A percentile compares a stretch with the other conserved stretches of the same genome.
Conservation (phyloP, 2,113 vertebrate species). For the Tor tambroides region DNA sequence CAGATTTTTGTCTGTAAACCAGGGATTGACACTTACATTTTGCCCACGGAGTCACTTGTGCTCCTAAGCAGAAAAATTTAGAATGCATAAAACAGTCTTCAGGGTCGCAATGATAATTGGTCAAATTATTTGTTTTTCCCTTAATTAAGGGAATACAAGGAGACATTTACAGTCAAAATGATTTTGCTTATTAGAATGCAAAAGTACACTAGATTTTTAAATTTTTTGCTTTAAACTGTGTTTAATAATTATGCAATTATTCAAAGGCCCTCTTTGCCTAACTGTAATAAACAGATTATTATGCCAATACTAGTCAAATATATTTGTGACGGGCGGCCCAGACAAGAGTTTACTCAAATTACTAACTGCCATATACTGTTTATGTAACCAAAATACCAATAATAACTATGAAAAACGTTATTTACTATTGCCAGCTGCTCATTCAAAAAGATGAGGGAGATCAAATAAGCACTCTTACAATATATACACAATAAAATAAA, state of each 20-base stretch:
- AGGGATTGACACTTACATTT: background rate
- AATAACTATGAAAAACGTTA: too few species aligned
- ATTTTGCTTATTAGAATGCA: background rate
- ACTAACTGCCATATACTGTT: too few species aligned
- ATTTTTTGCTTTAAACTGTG: background rate
- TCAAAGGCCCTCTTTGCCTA: background rate
- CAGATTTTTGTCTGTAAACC: background rate
- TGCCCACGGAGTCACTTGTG: background rate
- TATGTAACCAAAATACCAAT: background rate
- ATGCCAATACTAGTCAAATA: background rate
- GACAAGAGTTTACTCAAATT: background rate
- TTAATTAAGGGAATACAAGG: too few species aligned
- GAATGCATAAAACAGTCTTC: too few species aligned
- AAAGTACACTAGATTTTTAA: background rate
- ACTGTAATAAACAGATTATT: background rate
- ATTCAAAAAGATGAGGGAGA: too few species aligned
- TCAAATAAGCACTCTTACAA: too few species aligned
- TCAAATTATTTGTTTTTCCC: too few species aligned
- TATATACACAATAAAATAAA: too few species aligned
- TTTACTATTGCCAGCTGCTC: too few species aligned
- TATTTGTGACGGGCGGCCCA: background rate
- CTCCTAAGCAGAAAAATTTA: background rate
- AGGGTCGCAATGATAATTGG: too few species aligned
- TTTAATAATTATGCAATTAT: background rate
- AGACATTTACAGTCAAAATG: background rate